Conservation (phyloP, 1,140 invertebrate genomes). For the Drosophila littoralis region DNA sequence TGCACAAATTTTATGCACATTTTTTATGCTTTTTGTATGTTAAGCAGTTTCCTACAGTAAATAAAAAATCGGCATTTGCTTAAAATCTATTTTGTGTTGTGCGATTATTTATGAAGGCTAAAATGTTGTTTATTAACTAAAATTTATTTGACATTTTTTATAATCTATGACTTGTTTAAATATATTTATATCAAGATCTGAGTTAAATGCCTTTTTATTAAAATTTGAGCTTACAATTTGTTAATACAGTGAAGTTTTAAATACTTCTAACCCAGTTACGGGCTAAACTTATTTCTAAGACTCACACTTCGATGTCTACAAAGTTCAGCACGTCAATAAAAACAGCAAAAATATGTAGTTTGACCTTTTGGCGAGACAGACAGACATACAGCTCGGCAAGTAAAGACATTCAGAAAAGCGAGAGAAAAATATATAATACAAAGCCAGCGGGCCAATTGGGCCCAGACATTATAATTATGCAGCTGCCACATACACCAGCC, state of each 20-base stretch:
- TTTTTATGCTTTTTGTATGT: conserved; percentile 7
- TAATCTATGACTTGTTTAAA: conserved; percentile 5
- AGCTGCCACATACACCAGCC: conserved; percentile 71
- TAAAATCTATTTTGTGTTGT: not conserved
- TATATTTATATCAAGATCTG: not conserved
- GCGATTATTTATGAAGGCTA: conserved; percentile 5
- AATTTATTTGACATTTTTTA: conserved; percentile 3
- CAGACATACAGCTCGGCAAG: conserved; percentile 20
- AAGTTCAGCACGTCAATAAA: conserved; percentile 53
- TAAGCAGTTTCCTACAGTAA: conserved; percentile 7
- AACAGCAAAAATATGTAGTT: conserved; percentile 44
- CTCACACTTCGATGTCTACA: conserved; percentile 37
- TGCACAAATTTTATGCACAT: conserved; percentile 6
- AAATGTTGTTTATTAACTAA: not conserved
- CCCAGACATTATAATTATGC: conserved; percentile 80
- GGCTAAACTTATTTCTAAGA: conserved; percentile 23
- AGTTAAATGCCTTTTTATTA: not conserved
- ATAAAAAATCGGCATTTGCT: too few relatives aligned
- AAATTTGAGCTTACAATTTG: conserved; percentile 1
- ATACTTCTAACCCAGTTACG: conserved; percentile 30
- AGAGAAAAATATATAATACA: conserved; percentile 26
- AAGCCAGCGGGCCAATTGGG: conserved; percentile 46
- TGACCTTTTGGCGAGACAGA: conserved; percentile 53
- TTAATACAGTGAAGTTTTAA: conserved; percentile 10
- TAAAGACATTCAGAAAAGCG: conserved; percentile 34